Base-by-base conservation (phyloP, 2,888 invertebrate species). In the Heteromyza rotundicornis region DNA sequence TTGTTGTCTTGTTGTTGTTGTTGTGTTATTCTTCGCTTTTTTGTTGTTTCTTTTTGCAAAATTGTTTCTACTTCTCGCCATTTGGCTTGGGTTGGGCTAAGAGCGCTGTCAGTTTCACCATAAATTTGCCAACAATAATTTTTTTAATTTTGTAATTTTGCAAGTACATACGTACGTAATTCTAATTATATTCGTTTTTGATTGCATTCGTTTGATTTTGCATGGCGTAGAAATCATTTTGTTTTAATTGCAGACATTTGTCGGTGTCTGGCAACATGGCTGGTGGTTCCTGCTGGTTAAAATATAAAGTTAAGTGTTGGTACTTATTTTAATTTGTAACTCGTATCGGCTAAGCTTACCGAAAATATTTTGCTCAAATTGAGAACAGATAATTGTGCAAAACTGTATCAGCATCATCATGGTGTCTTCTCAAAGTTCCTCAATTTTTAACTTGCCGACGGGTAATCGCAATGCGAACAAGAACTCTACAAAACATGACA, bases 71-170 rank as follows among this genome's bases (percentile, higher is more conserved):
- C 62, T 65, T 50, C 51, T 56, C 58, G 23, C 49, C 36, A 47
- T 49, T 44, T 27, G 27, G 27, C 16, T 59, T 59, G 66, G 64
- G 66, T 64, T 66, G 63, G 62, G 63, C 64, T 64, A 64, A 59
- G 47, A 54, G 51, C 60, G 62, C 54, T 57, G 60, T 55, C 62
- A 60, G 57, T 62, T 63, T 63, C 57, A 62, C 59, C 36, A 63
- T 62, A 59, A 63, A 63, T 62, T 63, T 56, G 57, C 60, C 40
- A 58, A 57, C 49, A 27, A 57, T 23, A 36, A 57, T 64, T 63
- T 59, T 36, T 36, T 51, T 10, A 7, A 47, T 17, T 47, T 20
- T 20, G 47, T 47, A 5, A 19, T 17, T 47, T 17, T 47, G 17
- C 19, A 20, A 2, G 40, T 40, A n/a, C 14, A n/a, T 40, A 8